Conservation (phyloP, 1,140 invertebrate genomes). For the Papilio xuthus region DNA sequence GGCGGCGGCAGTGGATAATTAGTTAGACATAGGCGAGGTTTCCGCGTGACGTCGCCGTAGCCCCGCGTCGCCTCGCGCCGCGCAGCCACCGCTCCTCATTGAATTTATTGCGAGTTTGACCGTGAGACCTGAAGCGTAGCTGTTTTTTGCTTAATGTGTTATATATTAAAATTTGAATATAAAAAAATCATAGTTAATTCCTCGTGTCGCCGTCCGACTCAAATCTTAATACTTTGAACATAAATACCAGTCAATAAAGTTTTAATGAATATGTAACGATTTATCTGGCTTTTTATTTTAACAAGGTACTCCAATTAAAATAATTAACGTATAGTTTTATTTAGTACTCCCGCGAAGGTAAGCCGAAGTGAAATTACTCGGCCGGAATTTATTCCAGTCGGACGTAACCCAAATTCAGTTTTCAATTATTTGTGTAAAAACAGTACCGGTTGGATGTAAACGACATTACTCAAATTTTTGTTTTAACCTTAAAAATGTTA, state of each 20-base stretch:
- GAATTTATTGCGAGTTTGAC: constrained; percentile 78
- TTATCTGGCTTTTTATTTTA: constrained; percentile 56
- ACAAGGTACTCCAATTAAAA: constrained; percentile 53
- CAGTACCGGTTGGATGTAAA: background rate
- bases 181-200: constrained; percentile 69
- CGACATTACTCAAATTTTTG: constrained; percentile 1
- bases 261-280: constrained; percentile 67
- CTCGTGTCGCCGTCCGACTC: constrained; percentile 60
- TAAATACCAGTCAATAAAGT: constrained; percentile 58
- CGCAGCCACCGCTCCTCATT: constrained; percentile 58
- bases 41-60: constrained; percentile 57
- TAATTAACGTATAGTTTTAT: constrained; percentile 47
- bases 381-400: constrained; percentile 2
- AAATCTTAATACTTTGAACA: constrained; percentile 61
- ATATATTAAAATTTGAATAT: constrained; percentile 79
- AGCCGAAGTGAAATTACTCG: constrained; percentile 11
- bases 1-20: constrained; percentile 44
- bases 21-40: constrained; percentile 53
- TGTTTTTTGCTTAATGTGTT: constrained; percentile 78
- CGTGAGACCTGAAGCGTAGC: constrained; percentile 76
- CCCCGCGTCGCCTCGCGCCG: constrained; percentile 33
- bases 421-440: background rate
- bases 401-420: constrained; percentile 9
- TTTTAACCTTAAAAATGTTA: background rate
- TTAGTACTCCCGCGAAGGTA: constrained; percentile 12